Base-by-base conservation (phyloP, 2,888 invertebrate species). In the Spilarctia lutea region DNA sequence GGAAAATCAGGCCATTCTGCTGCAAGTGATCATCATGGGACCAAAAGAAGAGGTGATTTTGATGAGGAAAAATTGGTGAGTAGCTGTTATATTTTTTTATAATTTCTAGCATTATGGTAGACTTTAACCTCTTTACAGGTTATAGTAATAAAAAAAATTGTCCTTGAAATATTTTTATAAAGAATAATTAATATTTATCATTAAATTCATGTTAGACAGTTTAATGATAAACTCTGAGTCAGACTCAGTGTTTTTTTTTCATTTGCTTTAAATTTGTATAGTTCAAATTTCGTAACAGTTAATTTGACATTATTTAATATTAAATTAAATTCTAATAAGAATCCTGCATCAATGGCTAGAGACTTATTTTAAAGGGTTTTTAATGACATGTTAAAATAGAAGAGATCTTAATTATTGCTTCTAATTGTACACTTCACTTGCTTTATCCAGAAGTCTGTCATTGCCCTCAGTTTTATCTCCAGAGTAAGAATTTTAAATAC, bases 61-160 rank as follows among this genome's bases (percentile, higher is more conserved):
- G 93, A 94, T 90, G 96, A 96, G 79, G 96, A 96, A 75, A 96
- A 96, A 90, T 79, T 95, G 91, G 96, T 95, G 77, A 92, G 93
- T 89, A 30, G 4, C 20, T n/a, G 73, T 60, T n/a, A 39, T 20
- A 20, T 20, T 48, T 68, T 18, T 69, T 24, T 24, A 33, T n/a
- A 10, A 48, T 10, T 39, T 18, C 33, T 35, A 11, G 1, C 11
- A 20, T 30, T 48, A 6, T 27, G 2, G 7, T 27, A 27, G n/a
- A 27, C 11, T 60, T 13, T 27, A 60, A 27, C 27, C 3, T 27
- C 16, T 60, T 39, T 27, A 27, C 2, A n/a, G n/a, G 24, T 56
- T n/a, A 13, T 11, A n/a, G 13, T 13, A n/a, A n/a, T 3, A 27
- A 10, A 56, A 56, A 52, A 24, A 18, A 16, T 13, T 18, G 45